phyloP scores from a whole-genome alignment of 2,113 vertebrate species.

The Hippocampus zosterae region DNA sequence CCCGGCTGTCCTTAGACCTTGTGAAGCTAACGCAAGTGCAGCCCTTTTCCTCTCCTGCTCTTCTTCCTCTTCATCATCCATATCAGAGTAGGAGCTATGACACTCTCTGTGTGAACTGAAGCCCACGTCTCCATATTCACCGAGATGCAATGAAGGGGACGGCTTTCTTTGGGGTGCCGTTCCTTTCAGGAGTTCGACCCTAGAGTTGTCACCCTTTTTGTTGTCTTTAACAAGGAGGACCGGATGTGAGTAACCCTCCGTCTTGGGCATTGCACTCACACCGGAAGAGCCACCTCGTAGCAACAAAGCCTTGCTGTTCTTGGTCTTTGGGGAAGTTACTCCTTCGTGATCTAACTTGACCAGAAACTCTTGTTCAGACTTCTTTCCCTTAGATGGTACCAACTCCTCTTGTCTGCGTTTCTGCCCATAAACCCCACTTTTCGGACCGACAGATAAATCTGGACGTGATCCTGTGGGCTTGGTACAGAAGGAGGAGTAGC shows the following conservation, averaged over 20 bases:
- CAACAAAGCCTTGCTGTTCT: constrained; percentile 87
- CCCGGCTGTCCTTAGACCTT: constrained; percentile 76
- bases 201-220: constrained; percentile 76
- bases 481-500: constrained; percentile 82
- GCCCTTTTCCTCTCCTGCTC: constrained; percentile 66
- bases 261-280: constrained; percentile 65
- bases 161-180: constrained; percentile 79
- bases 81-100: constrained; percentile 87
- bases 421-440: constrained; percentile 73
- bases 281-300: constrained; percentile 65
- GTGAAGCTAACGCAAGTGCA: constrained; percentile 60
- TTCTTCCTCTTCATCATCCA: constrained; percentile 82
- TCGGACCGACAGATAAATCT: constrained; percentile 70
- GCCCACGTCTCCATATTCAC: constrained; percentile 73
- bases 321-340: constrained; percentile 94
- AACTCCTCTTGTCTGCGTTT: constrained; percentile 75
- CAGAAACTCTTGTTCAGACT: constrained; percentile 78
- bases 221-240: constrained; percentile 84
- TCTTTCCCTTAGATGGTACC: constrained; percentile 68
- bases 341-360: constrained; percentile 97
- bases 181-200: constrained; percentile 80
- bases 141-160: constrained; percentile 56
- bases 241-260: constrained; percentile 77
- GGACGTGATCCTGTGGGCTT: constrained; percentile 70
- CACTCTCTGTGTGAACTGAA: constrained; percentile 89